Evolutionary conservation across 92 coral and sea anemone genomes (phyloP).

Genomic region (Parazoanthus atlanticus): DNA sequence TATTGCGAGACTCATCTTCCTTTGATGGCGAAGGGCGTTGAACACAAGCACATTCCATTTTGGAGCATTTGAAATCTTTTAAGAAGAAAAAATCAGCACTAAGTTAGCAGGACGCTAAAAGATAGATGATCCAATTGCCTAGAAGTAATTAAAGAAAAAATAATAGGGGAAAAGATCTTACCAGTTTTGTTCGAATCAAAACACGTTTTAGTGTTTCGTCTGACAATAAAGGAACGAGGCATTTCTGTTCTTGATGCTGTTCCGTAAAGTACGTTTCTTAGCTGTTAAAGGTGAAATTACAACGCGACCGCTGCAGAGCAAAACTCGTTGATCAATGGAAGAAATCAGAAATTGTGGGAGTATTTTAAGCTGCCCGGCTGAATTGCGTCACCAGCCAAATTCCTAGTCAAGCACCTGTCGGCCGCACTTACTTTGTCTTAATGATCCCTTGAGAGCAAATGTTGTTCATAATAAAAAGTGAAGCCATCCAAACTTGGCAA

Average conservation of each 20-base stretch:
- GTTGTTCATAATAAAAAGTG: background rate
- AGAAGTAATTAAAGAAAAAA: background rate
- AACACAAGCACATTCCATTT: background rate
- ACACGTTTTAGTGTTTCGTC: background rate
- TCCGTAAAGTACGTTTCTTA: background rate
- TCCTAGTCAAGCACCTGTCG: background rate
- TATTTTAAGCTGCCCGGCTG: background rate
- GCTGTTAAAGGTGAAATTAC: background rate
- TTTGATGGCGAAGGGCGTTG: background rate
- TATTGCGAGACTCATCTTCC: background rate
- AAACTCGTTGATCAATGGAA: background rate
- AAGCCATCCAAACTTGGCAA: background rate
- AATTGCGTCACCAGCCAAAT: conserved; percentile 1
- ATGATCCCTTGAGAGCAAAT: background rate
- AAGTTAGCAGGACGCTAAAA: background rate
- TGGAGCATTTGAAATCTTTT: conserved; percentile 2
- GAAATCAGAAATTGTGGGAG: background rate
- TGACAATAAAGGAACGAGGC: conserved; percentile 13
- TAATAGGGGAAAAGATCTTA: background rate
- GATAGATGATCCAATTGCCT: background rate
- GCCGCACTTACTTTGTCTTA: background rate
- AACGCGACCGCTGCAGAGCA: background rate
- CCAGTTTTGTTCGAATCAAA: background rate
- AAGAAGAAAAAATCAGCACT: background rate
- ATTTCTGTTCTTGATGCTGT: conserved; percentile 1